phyloP scores from a whole-genome alignment of 2,888 invertebrate genomes.

The Lacanobia oleracea region DNA sequence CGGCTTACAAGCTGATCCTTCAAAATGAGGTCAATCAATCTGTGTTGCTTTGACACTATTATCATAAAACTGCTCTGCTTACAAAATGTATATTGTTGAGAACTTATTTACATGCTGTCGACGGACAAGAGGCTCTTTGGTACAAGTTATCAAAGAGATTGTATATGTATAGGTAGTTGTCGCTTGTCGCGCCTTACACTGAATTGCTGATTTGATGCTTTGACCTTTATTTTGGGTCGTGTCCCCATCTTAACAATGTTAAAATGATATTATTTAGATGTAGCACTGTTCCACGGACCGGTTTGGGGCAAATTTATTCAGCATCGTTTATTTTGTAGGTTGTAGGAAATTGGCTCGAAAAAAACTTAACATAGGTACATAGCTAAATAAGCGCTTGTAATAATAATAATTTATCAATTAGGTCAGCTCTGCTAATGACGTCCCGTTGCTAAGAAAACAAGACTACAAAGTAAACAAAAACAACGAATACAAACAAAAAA shows the following conservation, averaged over 20 bases:
- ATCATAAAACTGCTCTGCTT: slow-evolving; percentile 38
- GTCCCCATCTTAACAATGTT: slow-evolving; percentile 39
- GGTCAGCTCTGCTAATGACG: slow-evolving; percentile 22
- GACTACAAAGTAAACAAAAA: slow-evolving; percentile 33
- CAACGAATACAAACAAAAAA: slow-evolving; percentile 41
- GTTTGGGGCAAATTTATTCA: slow-evolving; percentile 21
- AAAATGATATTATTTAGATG: slow-evolving; percentile 43
- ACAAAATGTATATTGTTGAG: slow-evolving; percentile 45
- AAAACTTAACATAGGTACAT: background rate
- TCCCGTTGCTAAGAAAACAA: slow-evolving; percentile 24
- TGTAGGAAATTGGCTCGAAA: background rate
- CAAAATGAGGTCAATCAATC: slow-evolving; percentile 19
- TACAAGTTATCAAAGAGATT: slow-evolving; percentile 60
- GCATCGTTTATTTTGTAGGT: no score
- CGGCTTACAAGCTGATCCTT: background rate
- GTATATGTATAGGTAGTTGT: slow-evolving; percentile 41
- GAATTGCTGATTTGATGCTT: slow-evolving; percentile 61
- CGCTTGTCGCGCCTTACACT: slow-evolving; percentile 51
- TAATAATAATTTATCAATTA: slow-evolving; percentile 17
- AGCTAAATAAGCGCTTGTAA: slow-evolving; percentile 3
- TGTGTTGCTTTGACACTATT: slow-evolving; percentile 1
- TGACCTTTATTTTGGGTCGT: slow-evolving; percentile 61
- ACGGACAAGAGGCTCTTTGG: slow-evolving; percentile 48
- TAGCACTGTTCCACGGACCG: slow-evolving; percentile 16
- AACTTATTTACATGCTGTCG: slow-evolving; percentile 62